Percentiles rank a stretch among this genome's conserved stretches.
These are phyloP conservation scores for Troides helena DNA, from an alignment of 2,888 invertebrate species.

Conservation along the genomic window DNA sequence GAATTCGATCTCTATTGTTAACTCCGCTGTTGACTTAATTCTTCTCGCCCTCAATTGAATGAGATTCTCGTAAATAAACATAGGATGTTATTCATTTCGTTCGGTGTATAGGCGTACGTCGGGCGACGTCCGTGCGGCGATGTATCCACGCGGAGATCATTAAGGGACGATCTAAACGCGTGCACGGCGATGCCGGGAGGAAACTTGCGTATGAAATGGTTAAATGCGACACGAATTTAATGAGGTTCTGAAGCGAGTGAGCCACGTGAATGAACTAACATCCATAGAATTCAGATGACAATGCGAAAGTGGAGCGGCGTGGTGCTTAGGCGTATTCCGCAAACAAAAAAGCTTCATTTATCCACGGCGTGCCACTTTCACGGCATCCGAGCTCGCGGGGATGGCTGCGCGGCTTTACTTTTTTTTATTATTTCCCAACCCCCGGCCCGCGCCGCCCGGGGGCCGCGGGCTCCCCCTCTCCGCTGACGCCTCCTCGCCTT, in stretches of 20 bases:
- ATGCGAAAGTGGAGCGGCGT: conserved; percentile 72
- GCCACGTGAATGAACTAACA: conserved; percentile 69
- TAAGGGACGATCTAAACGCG: conserved; percentile 24
- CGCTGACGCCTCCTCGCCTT: conserved; percentile 61
- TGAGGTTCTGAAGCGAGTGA: conserved; percentile 49
- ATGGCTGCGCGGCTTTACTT: conserved; percentile 59
- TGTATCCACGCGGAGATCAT: conserved; percentile 4
- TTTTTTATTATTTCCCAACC: conserved; percentile 62
- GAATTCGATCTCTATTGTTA: conserved; percentile 62
- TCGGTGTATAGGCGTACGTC: conserved; percentile 35
- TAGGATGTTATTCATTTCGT: conserved; percentile 46
- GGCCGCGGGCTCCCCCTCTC: conserved; percentile 44
- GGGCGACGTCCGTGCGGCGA: conserved; percentile 31
- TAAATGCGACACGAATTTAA: conserved; percentile 57
- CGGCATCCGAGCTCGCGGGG: conserved; percentile 76
- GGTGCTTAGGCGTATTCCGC: conserved; percentile 73
- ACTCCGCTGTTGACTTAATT: conserved; percentile 74
- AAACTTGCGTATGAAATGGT: conserved; percentile 44
- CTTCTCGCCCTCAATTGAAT: conserved; percentile 60
- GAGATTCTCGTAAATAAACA: conserved; percentile 66
- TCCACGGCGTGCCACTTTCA: conserved; percentile 79
- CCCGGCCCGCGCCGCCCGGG: conserved; percentile 17
- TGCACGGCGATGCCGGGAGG: conserved; percentile 32
- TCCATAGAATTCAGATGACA: conserved; percentile 71
- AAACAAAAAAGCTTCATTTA: conserved; percentile 79